Evolutionary conservation across 37 sponge, comb jelly and placozoan species (phyloP).

Genomic region (Tethya wilhelma): DNA sequence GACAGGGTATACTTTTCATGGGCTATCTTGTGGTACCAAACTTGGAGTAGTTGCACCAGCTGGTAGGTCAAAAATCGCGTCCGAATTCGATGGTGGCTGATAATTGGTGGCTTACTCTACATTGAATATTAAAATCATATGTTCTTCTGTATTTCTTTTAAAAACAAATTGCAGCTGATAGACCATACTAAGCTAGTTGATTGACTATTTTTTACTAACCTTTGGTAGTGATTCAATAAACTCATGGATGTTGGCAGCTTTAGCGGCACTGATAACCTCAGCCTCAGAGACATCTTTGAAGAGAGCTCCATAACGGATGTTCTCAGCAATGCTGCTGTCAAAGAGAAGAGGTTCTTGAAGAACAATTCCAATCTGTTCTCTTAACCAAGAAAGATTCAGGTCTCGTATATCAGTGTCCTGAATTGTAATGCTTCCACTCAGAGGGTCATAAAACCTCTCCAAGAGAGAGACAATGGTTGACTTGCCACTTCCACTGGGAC

Average conservation of each 20-base stretch:
- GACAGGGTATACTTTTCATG: too few relatives aligned
- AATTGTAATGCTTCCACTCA: constrained; percentile 36
- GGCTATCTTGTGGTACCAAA: too few relatives aligned
- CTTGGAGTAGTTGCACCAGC: too few relatives aligned
- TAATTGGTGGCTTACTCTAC: too few relatives aligned
- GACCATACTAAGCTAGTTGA: too few relatives aligned
- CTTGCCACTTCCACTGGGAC: constrained; percentile 95
- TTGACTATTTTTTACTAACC: too few relatives aligned
- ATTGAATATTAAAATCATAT: too few relatives aligned
- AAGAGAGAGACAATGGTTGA: constrained; percentile 89
- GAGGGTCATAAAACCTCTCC: constrained; percentile 85
- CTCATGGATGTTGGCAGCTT: constrained; percentile 91
- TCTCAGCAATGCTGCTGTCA: constrained; percentile 86
- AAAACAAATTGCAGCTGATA: too few relatives aligned
- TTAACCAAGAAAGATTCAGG: constrained; percentile 78
- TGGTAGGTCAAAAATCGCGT: too few relatives aligned
- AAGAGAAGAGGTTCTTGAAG: constrained; percentile 90
- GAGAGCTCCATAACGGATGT: constrained; percentile 92
- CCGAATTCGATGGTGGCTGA: too few relatives aligned
- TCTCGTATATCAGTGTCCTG: constrained; percentile 46
- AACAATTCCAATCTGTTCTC: constrained; percentile 87
- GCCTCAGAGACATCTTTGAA: constrained; percentile 78
- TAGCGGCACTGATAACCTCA: constrained; percentile 85
- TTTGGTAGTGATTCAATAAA: constrained; percentile 84
- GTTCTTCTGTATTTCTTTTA: too few relatives aligned